phyloP scores from a whole-genome alignment of 2,113 vertebrate genomes.

The Delphinus delphis region DNA sequence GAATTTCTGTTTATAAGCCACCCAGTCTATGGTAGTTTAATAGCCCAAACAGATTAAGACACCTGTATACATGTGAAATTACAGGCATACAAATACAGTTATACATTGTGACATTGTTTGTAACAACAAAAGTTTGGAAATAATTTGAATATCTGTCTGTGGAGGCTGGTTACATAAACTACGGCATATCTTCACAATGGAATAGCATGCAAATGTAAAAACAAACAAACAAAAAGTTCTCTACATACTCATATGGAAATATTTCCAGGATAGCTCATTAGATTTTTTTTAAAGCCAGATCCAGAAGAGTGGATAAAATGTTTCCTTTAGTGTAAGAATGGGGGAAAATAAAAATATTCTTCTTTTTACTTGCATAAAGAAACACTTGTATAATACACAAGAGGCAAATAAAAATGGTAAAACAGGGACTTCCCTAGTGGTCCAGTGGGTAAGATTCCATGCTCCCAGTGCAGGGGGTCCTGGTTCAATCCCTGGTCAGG shows the following conservation, averaged over 20 bases:
- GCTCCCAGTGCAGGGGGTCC: too few relatives aligned
- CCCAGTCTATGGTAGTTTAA: neutral
- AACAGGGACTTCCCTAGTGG: neutral
- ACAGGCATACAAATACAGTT: neutral
- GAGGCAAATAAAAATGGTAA: neutral
- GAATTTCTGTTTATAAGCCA: neutral
- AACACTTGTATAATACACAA: neutral
- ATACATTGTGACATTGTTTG: neutral
- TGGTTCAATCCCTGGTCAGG: too few relatives aligned
- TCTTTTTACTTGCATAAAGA: neutral
- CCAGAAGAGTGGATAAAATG: too few relatives aligned
- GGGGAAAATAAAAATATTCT: too few relatives aligned
- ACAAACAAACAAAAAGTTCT: neutral
- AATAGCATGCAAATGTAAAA: neutral
- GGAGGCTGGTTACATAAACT: neutral
- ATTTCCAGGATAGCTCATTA: neutral
- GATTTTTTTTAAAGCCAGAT: neutral
- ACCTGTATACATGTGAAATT: neutral
- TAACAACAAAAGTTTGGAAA: neutral
- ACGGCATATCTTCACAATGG: neutral
- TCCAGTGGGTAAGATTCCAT: too few relatives aligned
- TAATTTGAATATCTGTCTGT: neutral
- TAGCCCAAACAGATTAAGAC: neutral
- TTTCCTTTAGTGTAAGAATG: too few relatives aligned
- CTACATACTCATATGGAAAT: neutral